These are phyloP conservation scores for Heliangelus exortis DNA, from an alignment of 2,797 vertebrate genomes.

Conservation along the genomic window DNA sequence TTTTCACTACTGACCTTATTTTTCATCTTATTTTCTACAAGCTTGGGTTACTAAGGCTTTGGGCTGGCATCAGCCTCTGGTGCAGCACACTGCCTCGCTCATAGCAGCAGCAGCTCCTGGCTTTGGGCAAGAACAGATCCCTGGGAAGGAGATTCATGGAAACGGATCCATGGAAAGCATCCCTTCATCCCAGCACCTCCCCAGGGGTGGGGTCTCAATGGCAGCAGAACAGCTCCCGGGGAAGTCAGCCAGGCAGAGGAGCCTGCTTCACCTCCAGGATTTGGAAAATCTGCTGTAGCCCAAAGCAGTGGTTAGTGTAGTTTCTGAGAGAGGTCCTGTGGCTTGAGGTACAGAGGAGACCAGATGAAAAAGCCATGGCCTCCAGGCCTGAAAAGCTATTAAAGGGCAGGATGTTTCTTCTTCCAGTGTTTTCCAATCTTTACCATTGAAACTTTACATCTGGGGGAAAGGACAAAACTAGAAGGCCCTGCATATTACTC, in stretches of 20 bases:
- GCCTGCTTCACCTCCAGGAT: fast-evolving
- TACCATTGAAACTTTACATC: not conserved
- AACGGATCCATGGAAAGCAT: not conserved
- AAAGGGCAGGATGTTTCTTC: not conserved
- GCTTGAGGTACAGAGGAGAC: fast-evolving
- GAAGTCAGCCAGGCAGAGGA: not conserved
- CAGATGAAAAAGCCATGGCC: not conserved
- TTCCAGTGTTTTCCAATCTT: not conserved
- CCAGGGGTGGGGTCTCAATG: fast-evolving
- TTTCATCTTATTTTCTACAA: not conserved
- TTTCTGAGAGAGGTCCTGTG: not conserved
- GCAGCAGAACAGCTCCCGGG: fast-evolving
- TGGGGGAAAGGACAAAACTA: not conserved
- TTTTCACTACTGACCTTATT: not conserved
- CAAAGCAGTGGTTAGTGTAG: fast-evolving
- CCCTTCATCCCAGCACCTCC: not conserved
- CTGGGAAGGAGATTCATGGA: not conserved
- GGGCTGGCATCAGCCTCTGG: not conserved
- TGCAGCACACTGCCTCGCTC: fast-evolving
- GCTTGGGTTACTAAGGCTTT: not conserved
- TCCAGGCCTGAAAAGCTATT: not conserved
- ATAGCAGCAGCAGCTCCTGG: not conserved
- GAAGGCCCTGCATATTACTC: not conserved
- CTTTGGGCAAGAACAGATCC: not conserved
- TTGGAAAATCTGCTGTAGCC: not conserved